These are phyloP conservation scores for Leptopilina clavipes DNA, from an alignment of 1,140 invertebrate genomes.

Conservation along the genomic window DNA sequence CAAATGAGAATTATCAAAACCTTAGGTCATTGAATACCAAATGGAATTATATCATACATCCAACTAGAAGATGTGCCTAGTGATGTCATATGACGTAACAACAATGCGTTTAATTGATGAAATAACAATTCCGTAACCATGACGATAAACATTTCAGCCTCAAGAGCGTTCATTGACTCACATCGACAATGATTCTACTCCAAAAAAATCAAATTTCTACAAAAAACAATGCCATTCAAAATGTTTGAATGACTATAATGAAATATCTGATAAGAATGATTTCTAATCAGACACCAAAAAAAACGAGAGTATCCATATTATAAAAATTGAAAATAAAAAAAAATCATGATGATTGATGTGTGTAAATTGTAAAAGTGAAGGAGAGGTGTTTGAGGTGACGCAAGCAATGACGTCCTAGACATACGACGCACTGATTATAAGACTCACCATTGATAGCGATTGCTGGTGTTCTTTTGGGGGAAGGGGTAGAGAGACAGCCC, in stretches of 20 bases:
- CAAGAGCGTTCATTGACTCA: slow-evolving; percentile 3
- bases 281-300: no score
- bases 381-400: slow-evolving; percentile 37
- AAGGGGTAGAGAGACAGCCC: slow-evolving; percentile 37
- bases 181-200: no score
- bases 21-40: no score
- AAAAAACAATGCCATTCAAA: no score
- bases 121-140: slow-evolving; percentile 1
- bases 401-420: slow-evolving; percentile 50
- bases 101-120: background rate
- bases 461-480: slow-evolving; percentile 48
- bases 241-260: no score
- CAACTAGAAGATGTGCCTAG: background rate
- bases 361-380: background rate
- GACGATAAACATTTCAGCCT: background rate
- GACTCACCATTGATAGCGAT: slow-evolving; percentile 57
- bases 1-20: no score
- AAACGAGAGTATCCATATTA: no score
- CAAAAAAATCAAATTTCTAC: no score
- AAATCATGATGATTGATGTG: background rate
- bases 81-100: slow-evolving; percentile 8
- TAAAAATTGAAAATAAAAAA: background rate
- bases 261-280: no score
- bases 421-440: slow-evolving; percentile 51
- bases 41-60: no score